These are phyloP conservation scores for Ypsolopha sequella DNA, from an alignment of 2,888 invertebrate genomes.

Conservation along the genomic window DNA sequence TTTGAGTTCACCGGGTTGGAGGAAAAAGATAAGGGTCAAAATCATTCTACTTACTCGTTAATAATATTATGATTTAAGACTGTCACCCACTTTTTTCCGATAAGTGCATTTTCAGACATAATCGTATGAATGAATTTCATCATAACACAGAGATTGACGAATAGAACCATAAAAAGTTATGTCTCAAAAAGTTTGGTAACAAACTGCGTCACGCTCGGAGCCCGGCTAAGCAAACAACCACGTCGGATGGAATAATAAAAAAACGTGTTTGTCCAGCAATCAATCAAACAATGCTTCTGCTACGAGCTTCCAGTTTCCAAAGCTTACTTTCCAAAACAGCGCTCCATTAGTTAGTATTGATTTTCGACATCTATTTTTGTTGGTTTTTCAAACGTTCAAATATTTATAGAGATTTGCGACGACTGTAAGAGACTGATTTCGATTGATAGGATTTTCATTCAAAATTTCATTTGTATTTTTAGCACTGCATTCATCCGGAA, in stretches of 20 bases:
- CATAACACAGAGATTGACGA: no score
- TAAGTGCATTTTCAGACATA: no score
- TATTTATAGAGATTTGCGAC: slow-evolving; percentile 46
- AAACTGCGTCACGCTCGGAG: slow-evolving; percentile 22
- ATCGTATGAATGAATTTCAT: no score
- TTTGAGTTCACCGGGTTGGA: no score
- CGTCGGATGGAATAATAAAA: slow-evolving; percentile 48
- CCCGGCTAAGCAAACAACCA: slow-evolving; percentile 34
- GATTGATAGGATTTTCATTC: slow-evolving; percentile 34
- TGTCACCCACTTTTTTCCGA: no score
- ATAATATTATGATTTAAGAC: no score
- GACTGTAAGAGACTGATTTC: slow-evolving; percentile 34
- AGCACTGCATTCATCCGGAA: neutral
- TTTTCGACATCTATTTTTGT: slow-evolving; percentile 48
- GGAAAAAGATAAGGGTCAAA: no score
- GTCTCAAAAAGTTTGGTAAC: slow-evolving; percentile 19
- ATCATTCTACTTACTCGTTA: no score
- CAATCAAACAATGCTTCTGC: slow-evolving; percentile 57
- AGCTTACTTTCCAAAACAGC: slow-evolving; percentile 49
- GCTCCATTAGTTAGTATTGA: slow-evolving; percentile 57
- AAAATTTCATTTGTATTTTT: slow-evolving; percentile 9
- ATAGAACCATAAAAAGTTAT: no score
- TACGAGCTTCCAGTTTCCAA: slow-evolving; percentile 33
- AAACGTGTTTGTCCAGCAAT: slow-evolving; percentile 58
- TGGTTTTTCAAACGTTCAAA: slow-evolving; percentile 33